phyloP scores from a whole-genome alignment of 1,140 invertebrate genomes.

The Anoplolepis gracilipes region DNA sequence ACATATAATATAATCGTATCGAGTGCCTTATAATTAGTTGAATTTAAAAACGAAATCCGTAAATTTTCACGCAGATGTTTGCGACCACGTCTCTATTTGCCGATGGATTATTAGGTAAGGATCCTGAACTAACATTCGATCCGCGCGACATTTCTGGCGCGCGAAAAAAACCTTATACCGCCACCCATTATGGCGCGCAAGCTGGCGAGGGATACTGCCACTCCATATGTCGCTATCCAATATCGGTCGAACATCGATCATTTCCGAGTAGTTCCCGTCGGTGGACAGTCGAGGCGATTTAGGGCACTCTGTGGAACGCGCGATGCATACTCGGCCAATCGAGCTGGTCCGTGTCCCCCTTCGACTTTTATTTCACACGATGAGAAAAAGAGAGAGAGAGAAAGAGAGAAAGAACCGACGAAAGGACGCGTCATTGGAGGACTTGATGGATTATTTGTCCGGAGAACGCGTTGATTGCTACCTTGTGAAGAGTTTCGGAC shows the following conservation, averaged over 20 bases:
- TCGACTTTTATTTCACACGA: neutral
- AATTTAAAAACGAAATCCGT: neutral
- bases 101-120: slow-evolving; percentile 60
- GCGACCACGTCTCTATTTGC: slow-evolving; percentile 39
- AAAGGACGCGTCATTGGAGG: slow-evolving; percentile 34
- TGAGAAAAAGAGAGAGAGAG: neutral
- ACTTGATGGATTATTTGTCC: slow-evolving; percentile 57
- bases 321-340: slow-evolving; percentile 60
- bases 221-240: slow-evolving; percentile 77
- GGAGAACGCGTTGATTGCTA: slow-evolving; percentile 66
- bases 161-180: slow-evolving; percentile 53
- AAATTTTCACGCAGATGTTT: slow-evolving; percentile 9
- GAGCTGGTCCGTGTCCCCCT: neutral
- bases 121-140: slow-evolving; percentile 57
- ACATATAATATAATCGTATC: neutral
- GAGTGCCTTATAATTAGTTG: neutral
- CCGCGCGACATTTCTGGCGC: slow-evolving; percentile 59
- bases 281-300: slow-evolving; percentile 58
- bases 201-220: slow-evolving; percentile 66
- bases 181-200: slow-evolving; percentile 65
- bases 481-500: neutral
- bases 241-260: slow-evolving; percentile 77
- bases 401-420: neutral
- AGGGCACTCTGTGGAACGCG: slow-evolving; percentile 38
- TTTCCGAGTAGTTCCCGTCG: slow-evolving; percentile 57